Conservation (phyloP, 1,140 invertebrate genomes). For the Chironomus striatipennis region DNA sequence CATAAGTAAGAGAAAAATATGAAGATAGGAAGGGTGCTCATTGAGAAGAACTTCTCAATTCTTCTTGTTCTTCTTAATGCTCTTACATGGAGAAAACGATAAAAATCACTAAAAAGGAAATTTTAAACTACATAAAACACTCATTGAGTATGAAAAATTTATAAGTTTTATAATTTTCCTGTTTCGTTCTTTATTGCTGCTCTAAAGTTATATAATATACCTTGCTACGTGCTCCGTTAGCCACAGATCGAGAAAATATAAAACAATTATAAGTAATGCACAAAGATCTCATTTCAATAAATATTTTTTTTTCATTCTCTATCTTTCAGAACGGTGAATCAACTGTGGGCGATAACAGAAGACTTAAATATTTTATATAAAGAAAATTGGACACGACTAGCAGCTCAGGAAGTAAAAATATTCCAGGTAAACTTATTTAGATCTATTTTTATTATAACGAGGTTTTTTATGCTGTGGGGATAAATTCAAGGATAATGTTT, state of each 20-base stretch:
- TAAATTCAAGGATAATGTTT: no score
- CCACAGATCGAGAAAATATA: background rate
- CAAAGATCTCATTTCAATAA: background rate
- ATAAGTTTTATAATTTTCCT: slow-evolving; percentile 15
- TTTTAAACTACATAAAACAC: slow-evolving; percentile 14
- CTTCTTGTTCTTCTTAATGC: no score
- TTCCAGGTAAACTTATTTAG: slow-evolving; percentile 57
- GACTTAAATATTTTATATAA: slow-evolving; percentile 89
- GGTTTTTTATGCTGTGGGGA: no score
- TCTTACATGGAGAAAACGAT: background rate
- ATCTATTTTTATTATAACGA: no score
- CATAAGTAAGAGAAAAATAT: no score
- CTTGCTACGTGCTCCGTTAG: background rate
- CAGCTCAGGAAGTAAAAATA: slow-evolving; percentile 71
- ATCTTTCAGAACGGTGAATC: slow-evolving; percentile 54
- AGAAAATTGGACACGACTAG: slow-evolving; percentile 85
- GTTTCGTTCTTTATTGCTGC: slow-evolving; percentile 19
- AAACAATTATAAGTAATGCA: background rate
- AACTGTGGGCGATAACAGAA: slow-evolving; percentile 88
- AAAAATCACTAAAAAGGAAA: background rate
- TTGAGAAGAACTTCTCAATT: no score
- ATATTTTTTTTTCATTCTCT: background rate
- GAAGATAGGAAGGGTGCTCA: no score
- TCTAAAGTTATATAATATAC: slow-evolving; percentile 25
- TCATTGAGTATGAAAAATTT: background rate